These are phyloP conservation scores for Tamias sibiricus DNA, from an alignment of 2,113 vertebrate genomes.

Conservation along the genomic window DNA sequence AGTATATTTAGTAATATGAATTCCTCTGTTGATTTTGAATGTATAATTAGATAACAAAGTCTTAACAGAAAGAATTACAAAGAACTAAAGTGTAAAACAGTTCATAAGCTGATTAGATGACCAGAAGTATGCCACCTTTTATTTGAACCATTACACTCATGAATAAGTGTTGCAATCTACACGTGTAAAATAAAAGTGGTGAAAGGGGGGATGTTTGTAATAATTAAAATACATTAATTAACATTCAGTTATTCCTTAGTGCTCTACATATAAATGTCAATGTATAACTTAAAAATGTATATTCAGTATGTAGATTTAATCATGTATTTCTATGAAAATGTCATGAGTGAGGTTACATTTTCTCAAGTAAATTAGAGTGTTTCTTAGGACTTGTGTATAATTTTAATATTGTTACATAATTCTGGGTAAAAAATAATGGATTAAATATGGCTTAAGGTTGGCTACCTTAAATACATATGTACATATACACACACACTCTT, in stretches of 20 bases:
- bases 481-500: background rate
- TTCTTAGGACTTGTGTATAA: background rate
- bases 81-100: background rate
- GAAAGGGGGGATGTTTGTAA: background rate
- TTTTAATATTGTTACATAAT: background rate
- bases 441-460: background rate
- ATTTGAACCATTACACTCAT: background rate
- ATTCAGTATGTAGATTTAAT: background rate
- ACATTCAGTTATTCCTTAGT: background rate
- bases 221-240: conserved; percentile 1
- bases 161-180: background rate
- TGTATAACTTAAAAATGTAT: background rate
- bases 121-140: background rate
- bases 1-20: background rate
- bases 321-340: background rate
- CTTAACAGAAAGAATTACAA: background rate
- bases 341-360: background rate
- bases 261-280: background rate
- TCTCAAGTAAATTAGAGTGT: conserved; percentile 44
- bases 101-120: background rate
- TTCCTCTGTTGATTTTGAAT: background rate
- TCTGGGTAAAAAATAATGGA: background rate
- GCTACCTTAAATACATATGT: background rate
- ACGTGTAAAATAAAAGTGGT: background rate
- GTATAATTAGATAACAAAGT: background rate